Conservation (phyloP, 2,113 vertebrate species). For the Prochilodus magdalenae region DNA sequence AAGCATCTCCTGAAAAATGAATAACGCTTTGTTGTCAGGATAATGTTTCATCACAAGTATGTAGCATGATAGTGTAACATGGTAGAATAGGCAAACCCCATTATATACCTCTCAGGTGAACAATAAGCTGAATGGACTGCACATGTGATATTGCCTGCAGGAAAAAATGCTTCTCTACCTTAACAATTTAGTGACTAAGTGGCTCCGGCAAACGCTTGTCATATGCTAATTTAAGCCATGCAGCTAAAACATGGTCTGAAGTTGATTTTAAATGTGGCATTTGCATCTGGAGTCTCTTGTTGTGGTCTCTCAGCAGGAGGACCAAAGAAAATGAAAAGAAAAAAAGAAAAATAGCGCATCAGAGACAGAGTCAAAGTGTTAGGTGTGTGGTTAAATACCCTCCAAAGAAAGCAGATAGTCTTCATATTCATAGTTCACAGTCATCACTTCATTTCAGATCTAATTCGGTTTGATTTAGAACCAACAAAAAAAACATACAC, state of each 20-base stretch:
- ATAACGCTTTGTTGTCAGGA: not conserved
- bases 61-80: not conserved
- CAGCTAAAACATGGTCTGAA: not conserved
- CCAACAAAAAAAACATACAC: too few species aligned
- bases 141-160: not conserved
- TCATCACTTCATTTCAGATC: too few species aligned
- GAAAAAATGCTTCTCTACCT: not conserved
- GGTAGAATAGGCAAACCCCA: not conserved
- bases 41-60: not conserved
- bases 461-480: too few species aligned
- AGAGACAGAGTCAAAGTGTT: not conserved
- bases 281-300: not conserved
- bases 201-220: not conserved
- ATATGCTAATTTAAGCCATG: not conserved
- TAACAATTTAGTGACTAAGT: not conserved
- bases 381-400: not conserved
- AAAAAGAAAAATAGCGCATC: too few species aligned
- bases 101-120: not conserved
- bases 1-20: too few species aligned
- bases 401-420: not conserved
- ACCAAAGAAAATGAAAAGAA: not conserved
- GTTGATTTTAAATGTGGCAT: constrained; percentile 7
- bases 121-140: not conserved
- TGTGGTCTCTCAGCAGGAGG: not conserved
- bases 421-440: too few species aligned